Evolutionary conservation across 2,888 invertebrate genomes (phyloP).

Genomic region (Doris montereyensis): DNA sequence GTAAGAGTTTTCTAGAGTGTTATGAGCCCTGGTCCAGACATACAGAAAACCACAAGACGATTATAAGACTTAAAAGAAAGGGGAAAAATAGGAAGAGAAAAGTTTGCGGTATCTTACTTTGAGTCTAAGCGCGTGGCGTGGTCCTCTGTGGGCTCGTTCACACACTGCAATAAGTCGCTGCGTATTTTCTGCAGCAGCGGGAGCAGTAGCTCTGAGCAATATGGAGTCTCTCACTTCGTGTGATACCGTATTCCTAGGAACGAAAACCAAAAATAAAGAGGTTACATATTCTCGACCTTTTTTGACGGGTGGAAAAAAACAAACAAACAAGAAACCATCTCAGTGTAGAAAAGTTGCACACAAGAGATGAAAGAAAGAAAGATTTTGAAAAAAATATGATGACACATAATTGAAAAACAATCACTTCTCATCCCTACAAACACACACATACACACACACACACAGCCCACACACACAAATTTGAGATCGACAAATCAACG

Average conservation of each 20-base stretch:
- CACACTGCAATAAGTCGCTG: slow-evolving; percentile 85
- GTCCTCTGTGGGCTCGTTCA: slow-evolving; percentile 81
- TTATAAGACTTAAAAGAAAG: background rate
- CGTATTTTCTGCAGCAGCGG: slow-evolving; percentile 95
- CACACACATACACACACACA: background rate
- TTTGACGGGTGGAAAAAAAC: too few species aligned
- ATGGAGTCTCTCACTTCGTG: slow-evolving; percentile 93
- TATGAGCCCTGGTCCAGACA: too few species aligned
- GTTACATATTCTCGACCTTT: too few species aligned
- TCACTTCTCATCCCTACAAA: background rate
- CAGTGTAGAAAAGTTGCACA: too few species aligned
- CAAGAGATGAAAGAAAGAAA: too few species aligned
- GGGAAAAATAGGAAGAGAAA: background rate
- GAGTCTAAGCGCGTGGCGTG: slow-evolving; percentile 97
- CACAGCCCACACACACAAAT: background rate
- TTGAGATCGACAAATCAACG: background rate
- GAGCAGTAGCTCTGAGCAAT: slow-evolving; percentile 97
- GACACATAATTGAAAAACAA: too few species aligned
- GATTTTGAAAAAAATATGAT: too few species aligned
- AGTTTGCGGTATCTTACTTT: too few species aligned
- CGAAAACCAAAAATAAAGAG: too few species aligned
- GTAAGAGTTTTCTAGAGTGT: too few species aligned
- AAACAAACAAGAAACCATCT: too few species aligned
- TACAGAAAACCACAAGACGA: background rate
- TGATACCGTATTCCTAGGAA: slow-evolving; percentile 92